Evolutionary conservation across 1,140 invertebrate species (phyloP), one percentile per base, ranked within the genome.

Genomic region (Eumeta japonica): DNA sequence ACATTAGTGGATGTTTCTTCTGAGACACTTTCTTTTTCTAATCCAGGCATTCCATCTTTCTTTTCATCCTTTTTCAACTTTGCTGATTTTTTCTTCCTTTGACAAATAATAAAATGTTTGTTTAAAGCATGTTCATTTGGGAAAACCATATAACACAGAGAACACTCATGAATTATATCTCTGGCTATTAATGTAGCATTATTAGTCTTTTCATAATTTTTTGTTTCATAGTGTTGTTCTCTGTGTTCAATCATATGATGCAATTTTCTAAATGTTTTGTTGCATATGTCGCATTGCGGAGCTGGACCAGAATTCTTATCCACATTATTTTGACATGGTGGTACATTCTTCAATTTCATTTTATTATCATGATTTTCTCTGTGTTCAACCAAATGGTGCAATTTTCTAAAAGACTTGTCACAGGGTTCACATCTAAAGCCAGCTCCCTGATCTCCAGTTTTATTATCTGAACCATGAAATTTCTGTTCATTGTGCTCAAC

Each of bases 111-210:
- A 11, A 55, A 56, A 34, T 77, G 75, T 41, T 76, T 77, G 33
- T 59, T 76, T 7, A 77, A 47, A 7, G 75, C 75, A 48, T 74
- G 73, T 37, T 74, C 71, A 51, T 77, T 77, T 3, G 75, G 75
- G 42, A 77, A 77, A 0, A 77, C 75, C 73, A 76, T 77, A 39
- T 77, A 77, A 41, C 75, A 77, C 14, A 71, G 57, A 3, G 73
- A 60, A 48, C 75, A 77, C 50, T 77, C 75, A 37, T 77, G 75
- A 43, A 77, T 77, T 20, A 77, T 77, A 39, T 77, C 75, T 52
- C 58, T 75, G 12, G 73, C 67, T 3, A 64, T 74, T 3, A 76
- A 41, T 9, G 61, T 53, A 41, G 68, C 68, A 33, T 70, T 62
- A 3, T 66, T 58, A 43, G 61, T 65, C 48, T 70, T 74, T 32